phyloP scores from a whole-genome alignment of 2,113 vertebrate genomes.

The Sturnira hondurensis region DNA sequence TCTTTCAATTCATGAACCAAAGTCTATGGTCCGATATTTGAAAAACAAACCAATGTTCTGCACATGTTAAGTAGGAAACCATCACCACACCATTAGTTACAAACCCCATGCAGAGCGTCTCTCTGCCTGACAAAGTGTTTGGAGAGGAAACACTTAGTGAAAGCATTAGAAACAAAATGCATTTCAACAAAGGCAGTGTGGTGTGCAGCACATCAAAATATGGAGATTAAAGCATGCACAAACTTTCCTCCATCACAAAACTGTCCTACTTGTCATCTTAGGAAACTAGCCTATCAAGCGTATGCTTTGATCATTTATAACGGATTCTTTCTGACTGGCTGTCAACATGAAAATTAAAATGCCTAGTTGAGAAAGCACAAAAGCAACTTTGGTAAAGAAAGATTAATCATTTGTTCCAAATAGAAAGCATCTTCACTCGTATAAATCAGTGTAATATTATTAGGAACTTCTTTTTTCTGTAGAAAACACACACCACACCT shows the following conservation, averaged over 20 bases:
- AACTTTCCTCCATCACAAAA: constrained; percentile 32
- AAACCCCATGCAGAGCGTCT: not conserved
- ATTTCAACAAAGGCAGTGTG: not conserved
- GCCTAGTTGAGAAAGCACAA: constrained; percentile 69
- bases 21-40: not conserved
- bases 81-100: not conserved
- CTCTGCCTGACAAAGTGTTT: not conserved
- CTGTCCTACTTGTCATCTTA: constrained; percentile 57
- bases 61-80: not conserved
- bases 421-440: constrained; percentile 68
- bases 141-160: constrained; percentile 43
- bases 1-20: not conserved
- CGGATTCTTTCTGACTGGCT: constrained; percentile 74
- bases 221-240: constrained; percentile 29
- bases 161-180: not conserved
- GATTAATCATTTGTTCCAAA: constrained; percentile 72
- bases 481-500: constrained; percentile 61
- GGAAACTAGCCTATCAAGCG: constrained; percentile 43
- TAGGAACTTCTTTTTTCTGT: constrained; percentile 60
- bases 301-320: constrained; percentile 72
- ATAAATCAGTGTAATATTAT: constrained; percentile 63
- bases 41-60: not conserved
- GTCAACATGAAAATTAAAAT: constrained; percentile 81
- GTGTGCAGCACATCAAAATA: not conserved
- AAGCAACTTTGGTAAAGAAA: constrained; percentile 40